phyloP scores from a whole-genome alignment of 2,888 invertebrate genomes.

The Adela reaumurella region DNA sequence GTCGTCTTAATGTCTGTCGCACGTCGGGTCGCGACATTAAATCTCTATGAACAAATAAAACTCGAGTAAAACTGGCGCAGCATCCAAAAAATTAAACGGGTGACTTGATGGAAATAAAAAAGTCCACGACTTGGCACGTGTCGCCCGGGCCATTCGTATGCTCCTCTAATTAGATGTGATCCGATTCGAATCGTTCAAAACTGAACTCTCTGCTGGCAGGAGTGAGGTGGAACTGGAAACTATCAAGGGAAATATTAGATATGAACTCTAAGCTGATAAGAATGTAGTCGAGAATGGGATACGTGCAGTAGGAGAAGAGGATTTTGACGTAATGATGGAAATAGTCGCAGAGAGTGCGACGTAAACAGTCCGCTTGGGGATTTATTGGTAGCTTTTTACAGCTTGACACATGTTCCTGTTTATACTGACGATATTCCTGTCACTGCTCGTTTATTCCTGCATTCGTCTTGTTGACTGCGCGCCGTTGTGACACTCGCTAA shows the following conservation, averaged over 20 bases:
- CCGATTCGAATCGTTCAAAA: background rate
- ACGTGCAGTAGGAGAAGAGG: constrained; percentile 9
- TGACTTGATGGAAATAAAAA: background rate
- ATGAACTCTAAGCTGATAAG: too few relatives aligned
- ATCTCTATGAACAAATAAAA: background rate
- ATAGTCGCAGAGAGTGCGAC: constrained; percentile 21
- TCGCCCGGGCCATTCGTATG: background rate
- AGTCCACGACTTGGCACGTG: background rate
- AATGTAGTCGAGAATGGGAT: too few relatives aligned
- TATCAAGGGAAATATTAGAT: too few relatives aligned
- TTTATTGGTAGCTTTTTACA: constrained; percentile 34
- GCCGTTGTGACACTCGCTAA: background rate
- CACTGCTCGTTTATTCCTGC: constrained; percentile 20
- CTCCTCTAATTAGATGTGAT: background rate
- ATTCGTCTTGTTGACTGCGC: constrained; percentile 2
- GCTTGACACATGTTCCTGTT: constrained; percentile 34
- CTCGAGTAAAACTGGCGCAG: background rate
- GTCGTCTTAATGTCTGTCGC: background rate
- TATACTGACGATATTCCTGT: constrained; percentile 20
- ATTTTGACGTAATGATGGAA: constrained; percentile 35
- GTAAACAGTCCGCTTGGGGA: constrained; percentile 22
- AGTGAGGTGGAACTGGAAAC: too few relatives aligned
- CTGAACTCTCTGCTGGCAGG: too few relatives aligned
- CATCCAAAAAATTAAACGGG: background rate
- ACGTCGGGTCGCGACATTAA: background rate